Base-by-base conservation (phyloP, 2,888 invertebrate species). In the Teinopalpus imperialis region DNA sequence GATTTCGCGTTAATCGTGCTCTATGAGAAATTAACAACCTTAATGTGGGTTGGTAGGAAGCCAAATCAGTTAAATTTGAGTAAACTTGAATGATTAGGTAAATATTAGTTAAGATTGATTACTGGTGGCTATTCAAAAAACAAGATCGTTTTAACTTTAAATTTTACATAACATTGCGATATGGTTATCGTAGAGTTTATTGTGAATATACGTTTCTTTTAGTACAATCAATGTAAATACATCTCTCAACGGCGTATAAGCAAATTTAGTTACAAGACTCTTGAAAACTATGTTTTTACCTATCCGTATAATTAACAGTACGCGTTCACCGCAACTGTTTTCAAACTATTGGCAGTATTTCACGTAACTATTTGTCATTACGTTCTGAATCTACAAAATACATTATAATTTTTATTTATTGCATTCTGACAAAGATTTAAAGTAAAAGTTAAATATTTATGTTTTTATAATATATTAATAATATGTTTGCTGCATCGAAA, bases 241-340 rank as follows among this genome's bases (percentile, higher is more conserved):
- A 36, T 29, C 30, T 7, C 27, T 29, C 21, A 16, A 18, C 10
- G 10, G 18, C 36, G 30, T 39, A 27, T n/a, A 16, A 12, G 14
- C n/a, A 36, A 43, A 43, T 36, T 43, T 7, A 2, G 23, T 10
- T 24, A 31, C 16, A 16, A 36, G 23, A n/a, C 16, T 21, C 14
- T 36, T 36, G 7, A 30, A 36, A 43, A 43, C 20, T 13, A 29
- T 9, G 13, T 29, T 27, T 35, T 13, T 27, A 36, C 18, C 29
- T 20, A 35, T 34, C 13, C 34, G 34, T 35, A 35, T 43, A 43
- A 43, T 43, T 43, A 43, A 43, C 43, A 21, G 21, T 35, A 21
- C 27, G 29, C 43, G 34, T 27, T 10, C 20, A 10, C 5, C 27
- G 2, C 6, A 34, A 35, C 43, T 35, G 29, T 43, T 43, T 29